Evolutionary conservation across 2,888 invertebrate species (phyloP).

Genomic region (Achlya flavicornis): DNA sequence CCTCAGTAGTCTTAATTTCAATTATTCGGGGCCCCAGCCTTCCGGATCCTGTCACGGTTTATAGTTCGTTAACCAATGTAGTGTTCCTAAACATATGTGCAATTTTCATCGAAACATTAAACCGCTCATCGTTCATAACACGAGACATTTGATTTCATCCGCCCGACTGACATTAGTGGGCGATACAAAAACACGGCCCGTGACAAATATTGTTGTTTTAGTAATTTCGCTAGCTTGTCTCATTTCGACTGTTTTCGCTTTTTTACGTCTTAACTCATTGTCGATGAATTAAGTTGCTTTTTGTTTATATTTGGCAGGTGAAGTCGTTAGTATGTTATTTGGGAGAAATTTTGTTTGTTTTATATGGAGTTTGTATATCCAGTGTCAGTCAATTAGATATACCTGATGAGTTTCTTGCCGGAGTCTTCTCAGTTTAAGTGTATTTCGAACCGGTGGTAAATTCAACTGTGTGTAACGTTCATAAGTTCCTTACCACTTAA

Average conservation of each 20-base stretch:
- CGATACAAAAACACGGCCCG: slow-evolving; percentile 46
- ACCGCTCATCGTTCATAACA: slow-evolving; percentile 28
- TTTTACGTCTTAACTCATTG: slow-evolving; percentile 12
- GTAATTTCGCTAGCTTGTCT: slow-evolving; percentile 46
- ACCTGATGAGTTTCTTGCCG: too few relatives aligned
- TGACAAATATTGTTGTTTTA: slow-evolving; percentile 57
- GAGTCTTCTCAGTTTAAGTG: too few relatives aligned
- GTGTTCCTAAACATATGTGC: too few relatives aligned
- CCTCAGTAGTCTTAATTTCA: too few relatives aligned
- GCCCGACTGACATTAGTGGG: slow-evolving; percentile 36
- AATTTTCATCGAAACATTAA: slow-evolving; percentile 16
- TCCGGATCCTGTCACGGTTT: too few relatives aligned
- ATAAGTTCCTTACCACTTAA: too few relatives aligned
- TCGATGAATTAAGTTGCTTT: neutral
- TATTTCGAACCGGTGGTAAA: too few relatives aligned
- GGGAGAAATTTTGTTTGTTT: neutral
- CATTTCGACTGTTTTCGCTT: slow-evolving; percentile 32
- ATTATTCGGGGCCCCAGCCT: too few relatives aligned
- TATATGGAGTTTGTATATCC: neutral
- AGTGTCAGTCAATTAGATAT: neutral
- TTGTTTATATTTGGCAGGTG: neutral
- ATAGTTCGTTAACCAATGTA: too few relatives aligned
- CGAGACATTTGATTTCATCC: slow-evolving; percentile 3
- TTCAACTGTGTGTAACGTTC: neutral
- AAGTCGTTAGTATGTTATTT: neutral